Evolutionary conservation across 2,113 vertebrate species (phyloP).

Genomic region (Stegostoma tigrinum): DNA sequence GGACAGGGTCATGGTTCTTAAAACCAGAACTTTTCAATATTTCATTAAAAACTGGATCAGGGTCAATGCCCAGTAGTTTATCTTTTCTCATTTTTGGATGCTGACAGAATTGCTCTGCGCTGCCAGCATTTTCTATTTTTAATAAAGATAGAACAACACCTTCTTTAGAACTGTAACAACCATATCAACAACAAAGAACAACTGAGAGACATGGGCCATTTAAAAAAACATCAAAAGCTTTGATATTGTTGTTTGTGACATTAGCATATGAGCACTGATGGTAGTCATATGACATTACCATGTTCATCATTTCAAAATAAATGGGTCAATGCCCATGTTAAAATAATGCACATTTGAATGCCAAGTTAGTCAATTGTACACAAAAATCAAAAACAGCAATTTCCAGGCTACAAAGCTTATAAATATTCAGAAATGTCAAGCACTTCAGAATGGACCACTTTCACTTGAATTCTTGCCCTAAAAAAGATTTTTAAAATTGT

Average conservation of each 20-base stretch:
- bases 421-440: not conserved
- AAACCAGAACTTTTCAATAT: not conserved
- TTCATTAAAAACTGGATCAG: not conserved
- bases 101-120: not conserved
- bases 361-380: not conserved
- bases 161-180: not conserved
- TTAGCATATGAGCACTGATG: not conserved
- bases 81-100: not conserved
- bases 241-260: not conserved
- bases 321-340: not conserved
- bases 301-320: not conserved
- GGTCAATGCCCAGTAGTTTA: not conserved
- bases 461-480: not conserved
- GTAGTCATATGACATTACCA: not conserved
- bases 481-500: not conserved
- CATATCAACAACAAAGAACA: not conserved
- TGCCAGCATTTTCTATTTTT: not conserved
- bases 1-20: not conserved
- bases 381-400: not conserved
- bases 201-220: not conserved
- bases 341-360: not conserved
- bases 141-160: not conserved
- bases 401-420: not conserved
- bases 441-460: not conserved
- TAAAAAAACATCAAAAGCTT: not conserved